Base-by-base conservation (phyloP, 2,888 invertebrate genomes). In the Drosophila incognita region DNA sequence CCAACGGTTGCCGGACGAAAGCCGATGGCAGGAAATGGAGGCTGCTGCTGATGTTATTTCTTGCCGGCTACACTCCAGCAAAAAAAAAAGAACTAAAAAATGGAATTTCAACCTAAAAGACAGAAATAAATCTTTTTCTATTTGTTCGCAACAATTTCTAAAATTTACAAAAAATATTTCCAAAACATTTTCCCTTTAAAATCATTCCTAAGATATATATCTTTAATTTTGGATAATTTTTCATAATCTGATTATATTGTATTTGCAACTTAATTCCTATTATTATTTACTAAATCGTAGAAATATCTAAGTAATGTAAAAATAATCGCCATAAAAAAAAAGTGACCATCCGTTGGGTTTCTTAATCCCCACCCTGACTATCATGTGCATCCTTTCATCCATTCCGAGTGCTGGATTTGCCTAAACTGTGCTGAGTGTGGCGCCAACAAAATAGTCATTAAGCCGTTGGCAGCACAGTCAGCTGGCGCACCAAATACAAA, bases 381-480 rank as follows among this genome's bases (percentile, higher is more conserved):
- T 56, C 54, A 58, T 56, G 24, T 29, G 65, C 42, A 51, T 62
- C 54, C 57, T 73, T 31, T 56, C 60, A 48, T n/a, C 27, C 24
- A 54, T 3, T 11, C 27, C 18, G 7, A 36, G 15, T 35, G 60
- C 58, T 15, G 52, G 40, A 64, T 29, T 58, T 49, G 57, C 59
- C 49, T 60, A 58, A 58, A 46, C 33, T 52, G 59, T 35, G 49
- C 67, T 68, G 46, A 46, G 48, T 66, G 57, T 72, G 76, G 79
- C 82, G 72, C 79, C 79, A 82, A 76, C 79, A 82, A 82, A 79
- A 82, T 79, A 82, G 82, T 82, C 82, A 82, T 81, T 81, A 82
- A 82, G 80, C 79, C 75, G 57, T 77, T 81, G 77, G 65, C 66
- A 76, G 69, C 72, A 10, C 52, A 53, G 66, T 61, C 69, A 46